phyloP scores from a whole-genome alignment of 1,140 invertebrate species.

The Rhagoletis zephyria region DNA sequence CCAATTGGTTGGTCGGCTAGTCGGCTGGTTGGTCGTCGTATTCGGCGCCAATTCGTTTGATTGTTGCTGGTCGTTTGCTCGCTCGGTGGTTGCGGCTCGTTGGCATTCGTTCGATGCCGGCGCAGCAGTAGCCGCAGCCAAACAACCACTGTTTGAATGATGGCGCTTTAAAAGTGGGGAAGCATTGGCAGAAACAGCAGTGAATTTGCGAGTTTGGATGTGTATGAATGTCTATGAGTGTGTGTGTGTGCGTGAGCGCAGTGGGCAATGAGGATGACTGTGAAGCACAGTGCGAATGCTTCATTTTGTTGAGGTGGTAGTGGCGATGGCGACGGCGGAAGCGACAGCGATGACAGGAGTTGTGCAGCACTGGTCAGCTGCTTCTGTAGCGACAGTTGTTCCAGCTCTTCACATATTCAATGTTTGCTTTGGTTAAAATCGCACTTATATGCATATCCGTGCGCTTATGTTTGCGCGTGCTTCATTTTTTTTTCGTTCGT shows the following conservation, averaged over 20 bases:
- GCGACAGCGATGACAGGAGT: not conserved
- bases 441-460: not conserved
- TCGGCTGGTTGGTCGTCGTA: not conserved
- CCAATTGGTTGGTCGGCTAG: conserved; percentile 24
- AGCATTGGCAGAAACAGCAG: not conserved
- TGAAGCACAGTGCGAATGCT: not conserved
- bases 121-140: conserved; percentile 56
- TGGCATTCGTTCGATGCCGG: conserved; percentile 49
- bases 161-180: not conserved
- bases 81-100: conserved; percentile 57
- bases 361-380: not conserved
- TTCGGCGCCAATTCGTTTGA: conserved; percentile 20
- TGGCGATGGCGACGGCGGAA: no score
- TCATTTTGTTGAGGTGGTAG: no score
- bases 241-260: not conserved
- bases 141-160: conserved; percentile 26
- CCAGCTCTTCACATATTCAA: not conserved
- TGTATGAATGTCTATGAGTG: not conserved
- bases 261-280: not conserved
- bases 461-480: no score
- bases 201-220: no score
- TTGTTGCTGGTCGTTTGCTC: not conserved
- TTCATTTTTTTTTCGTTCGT: no score
- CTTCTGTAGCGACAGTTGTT: not conserved
- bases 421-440: not conserved